Percentiles rank a stretch among this genome's conserved stretches.
Evolutionary conservation across 2,113 vertebrate species (phyloP).

Genomic region (Stigmatopora nigra): DNA sequence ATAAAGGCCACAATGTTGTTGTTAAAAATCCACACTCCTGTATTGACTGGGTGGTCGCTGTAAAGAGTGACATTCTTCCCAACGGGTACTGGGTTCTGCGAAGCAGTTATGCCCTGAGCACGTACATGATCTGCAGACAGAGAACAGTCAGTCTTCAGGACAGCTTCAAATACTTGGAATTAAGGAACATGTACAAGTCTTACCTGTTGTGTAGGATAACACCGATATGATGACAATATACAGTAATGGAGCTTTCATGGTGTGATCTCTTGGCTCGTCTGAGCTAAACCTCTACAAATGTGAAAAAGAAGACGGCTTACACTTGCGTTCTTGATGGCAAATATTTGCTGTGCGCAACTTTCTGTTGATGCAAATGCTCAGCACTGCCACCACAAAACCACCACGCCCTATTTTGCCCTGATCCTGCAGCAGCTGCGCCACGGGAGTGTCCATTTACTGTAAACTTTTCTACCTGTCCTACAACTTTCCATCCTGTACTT

Average conservation of each 20-base stretch:
- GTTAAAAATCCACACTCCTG: conserved; percentile 45
- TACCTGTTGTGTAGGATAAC: conserved; percentile 35
- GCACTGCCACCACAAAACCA: neutral
- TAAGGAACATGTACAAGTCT: conserved; percentile 6
- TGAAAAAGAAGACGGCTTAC: neutral
- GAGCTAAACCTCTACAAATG: neutral
- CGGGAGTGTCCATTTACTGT: conserved; percentile 54
- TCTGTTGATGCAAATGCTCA: conserved; percentile 31
- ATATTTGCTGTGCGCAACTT: conserved; percentile 42
- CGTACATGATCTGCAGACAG: conserved; percentile 29
- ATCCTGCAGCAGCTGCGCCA: conserved; percentile 4
- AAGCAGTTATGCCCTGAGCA: conserved; percentile 21
- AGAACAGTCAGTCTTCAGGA: neutral
- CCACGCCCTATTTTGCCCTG: conserved; percentile 54
- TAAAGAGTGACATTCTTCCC: conserved; percentile 52
- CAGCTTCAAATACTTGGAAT: neutral
- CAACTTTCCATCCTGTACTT: neutral
- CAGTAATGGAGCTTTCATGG: conserved; percentile 28
- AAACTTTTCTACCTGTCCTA: conserved; percentile 15
- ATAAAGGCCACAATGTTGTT: conserved; percentile 3
- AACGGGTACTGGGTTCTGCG: conserved; percentile 41
- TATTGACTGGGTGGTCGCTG: fast-evolving
- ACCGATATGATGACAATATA: conserved; percentile 33
- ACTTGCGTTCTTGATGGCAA: conserved; percentile 25
- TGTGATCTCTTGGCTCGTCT: neutral